Evolutionary conservation across 30 jellyfish, hydroid and myxozoan species (phyloP).

Genomic region (Morbakka virulenta): DNA sequence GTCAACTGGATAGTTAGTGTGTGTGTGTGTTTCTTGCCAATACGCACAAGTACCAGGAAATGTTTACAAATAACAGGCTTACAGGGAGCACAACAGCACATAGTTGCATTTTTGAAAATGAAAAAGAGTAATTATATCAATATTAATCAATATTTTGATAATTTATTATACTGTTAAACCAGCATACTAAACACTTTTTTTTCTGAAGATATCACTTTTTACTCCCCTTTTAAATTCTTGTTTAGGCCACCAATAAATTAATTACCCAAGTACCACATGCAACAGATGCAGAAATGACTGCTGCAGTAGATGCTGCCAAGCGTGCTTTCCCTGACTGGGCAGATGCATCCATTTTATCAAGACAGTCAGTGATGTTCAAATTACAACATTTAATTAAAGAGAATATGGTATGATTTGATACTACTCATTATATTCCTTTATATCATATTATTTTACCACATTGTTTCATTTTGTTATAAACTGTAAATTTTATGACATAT

Average conservation of each 20-base stretch:
- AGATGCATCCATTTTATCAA: constrained; percentile 74
- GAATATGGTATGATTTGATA: constrained; percentile 67
- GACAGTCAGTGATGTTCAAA: constrained; percentile 91
- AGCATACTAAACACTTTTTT: neutral
- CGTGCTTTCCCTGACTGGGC: constrained; percentile 80
- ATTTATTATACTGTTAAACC: too few relatives aligned
- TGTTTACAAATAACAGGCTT: too few relatives aligned
- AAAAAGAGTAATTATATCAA: too few relatives aligned
- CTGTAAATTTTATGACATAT: too few relatives aligned
- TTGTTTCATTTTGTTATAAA: neutral
- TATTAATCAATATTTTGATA: too few relatives aligned
- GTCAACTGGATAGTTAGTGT: too few relatives aligned
- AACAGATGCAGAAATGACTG: constrained; percentile 78
- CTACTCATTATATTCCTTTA: neutral
- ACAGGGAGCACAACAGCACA: too few relatives aligned
- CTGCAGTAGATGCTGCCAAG: constrained; percentile 88
- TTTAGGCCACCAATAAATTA: constrained; percentile 92
- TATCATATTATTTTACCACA: neutral
- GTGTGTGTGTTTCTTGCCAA: too few relatives aligned
- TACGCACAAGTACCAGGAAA: too few relatives aligned
- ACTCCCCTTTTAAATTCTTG: neutral
- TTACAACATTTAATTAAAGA: constrained; percentile 83
- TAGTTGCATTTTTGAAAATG: too few relatives aligned
- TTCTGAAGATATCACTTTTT: neutral
- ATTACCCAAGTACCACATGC: constrained; percentile 87